Percentiles rank a stretch among this genome's conserved stretches.
These are phyloP conservation scores for Psilopsiagon aymara DNA, from an alignment of 2,113 vertebrate genomes.

Conservation along the genomic window DNA sequence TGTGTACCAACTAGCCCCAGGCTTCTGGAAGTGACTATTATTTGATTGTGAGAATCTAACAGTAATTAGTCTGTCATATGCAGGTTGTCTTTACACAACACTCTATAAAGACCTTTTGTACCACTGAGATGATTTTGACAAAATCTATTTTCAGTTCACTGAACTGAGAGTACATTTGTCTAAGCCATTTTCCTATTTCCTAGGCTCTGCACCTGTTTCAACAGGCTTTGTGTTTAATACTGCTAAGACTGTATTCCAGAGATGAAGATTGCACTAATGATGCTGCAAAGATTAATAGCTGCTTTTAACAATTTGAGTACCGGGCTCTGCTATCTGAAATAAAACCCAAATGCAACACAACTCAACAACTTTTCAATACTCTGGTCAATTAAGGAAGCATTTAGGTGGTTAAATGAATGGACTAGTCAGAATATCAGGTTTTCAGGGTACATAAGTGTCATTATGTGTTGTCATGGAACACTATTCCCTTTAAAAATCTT, in stretches of 20 bases:
- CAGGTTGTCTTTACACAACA: conserved; percentile 17
- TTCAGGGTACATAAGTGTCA: neutral
- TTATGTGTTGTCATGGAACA: conserved; percentile 22
- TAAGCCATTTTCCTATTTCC: conserved; percentile 12
- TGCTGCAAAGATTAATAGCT: neutral
- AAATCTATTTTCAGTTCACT: conserved; percentile 40
- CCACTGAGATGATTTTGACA: conserved; percentile 4
- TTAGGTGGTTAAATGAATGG: conserved; percentile 23
- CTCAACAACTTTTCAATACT: neutral
- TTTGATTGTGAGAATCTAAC: conserved; percentile 35
- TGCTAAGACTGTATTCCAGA: neutral
- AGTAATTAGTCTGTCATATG: neutral
- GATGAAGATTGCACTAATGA: neutral
- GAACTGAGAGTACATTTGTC: conserved; percentile 41
- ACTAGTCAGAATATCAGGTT: conserved; percentile 10
- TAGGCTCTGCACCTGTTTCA: neutral
- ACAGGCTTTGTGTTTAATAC: conserved; percentile 20
- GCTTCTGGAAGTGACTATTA: conserved; percentile 20
- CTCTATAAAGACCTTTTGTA: conserved; percentile 2
- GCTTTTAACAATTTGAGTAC: neutral
- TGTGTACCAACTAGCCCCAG: conserved; percentile 34
- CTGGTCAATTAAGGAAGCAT: conserved; percentile 9
- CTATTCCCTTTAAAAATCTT: conserved; percentile 6
- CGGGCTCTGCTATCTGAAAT: neutral
- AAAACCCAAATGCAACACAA: neutral